Conservation (phyloP, 2,113 vertebrate genomes). For the Peromyscus polionotus region DNA sequence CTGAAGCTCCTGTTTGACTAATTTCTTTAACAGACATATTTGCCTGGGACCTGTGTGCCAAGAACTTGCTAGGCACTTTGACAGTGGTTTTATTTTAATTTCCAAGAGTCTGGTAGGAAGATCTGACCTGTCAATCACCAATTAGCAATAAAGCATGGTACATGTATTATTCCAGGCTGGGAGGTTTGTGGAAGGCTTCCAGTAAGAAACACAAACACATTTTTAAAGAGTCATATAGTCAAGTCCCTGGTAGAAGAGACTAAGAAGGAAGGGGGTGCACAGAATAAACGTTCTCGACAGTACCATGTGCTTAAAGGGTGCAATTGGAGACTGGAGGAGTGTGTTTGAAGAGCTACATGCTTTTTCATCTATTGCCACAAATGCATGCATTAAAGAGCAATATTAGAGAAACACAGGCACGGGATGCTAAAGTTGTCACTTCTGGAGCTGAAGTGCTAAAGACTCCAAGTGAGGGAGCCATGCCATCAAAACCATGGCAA, state of each 20-base stretch:
- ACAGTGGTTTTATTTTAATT: slow-evolving; percentile 24
- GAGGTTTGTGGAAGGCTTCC: not conserved
- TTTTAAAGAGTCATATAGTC: not conserved
- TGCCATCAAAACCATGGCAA: not conserved
- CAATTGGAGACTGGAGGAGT: not conserved
- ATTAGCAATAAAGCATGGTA: not conserved
- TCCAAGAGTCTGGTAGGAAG: not conserved
- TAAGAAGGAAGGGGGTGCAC: not conserved
- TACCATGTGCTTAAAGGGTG: not conserved
- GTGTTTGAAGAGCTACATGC: not conserved
- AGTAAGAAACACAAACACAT: not conserved
- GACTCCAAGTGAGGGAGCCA: not conserved
- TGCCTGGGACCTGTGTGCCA: not conserved
- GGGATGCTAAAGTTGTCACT: not conserved
- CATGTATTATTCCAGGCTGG: not conserved
- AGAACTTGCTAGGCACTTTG: not conserved
- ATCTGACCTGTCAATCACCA: not conserved
- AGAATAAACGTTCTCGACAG: not conserved
- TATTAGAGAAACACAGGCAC: not conserved
- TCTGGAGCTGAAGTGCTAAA: not conserved
- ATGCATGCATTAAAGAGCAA: not conserved
- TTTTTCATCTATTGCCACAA: not conserved
- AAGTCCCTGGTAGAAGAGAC: not conserved
- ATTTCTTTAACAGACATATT: not conserved
- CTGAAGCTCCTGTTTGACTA: not conserved